Evolutionary conservation across 2,113 vertebrate genomes (phyloP).

Genomic region (Ardeotis arabs): DNA sequence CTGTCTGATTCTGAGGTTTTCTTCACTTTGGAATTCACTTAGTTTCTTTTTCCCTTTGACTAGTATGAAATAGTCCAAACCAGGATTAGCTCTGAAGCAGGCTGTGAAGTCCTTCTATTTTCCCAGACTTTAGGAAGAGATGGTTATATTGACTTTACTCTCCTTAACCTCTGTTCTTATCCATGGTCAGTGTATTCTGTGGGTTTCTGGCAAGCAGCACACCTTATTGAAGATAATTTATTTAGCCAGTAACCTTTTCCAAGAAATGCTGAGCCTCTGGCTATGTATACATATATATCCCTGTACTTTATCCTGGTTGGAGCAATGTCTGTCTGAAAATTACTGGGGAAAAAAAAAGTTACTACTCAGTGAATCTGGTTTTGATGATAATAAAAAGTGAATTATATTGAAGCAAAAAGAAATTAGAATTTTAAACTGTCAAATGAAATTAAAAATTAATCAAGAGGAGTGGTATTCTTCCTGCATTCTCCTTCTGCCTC

Average conservation of each 20-base stretch:
- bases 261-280: neutral
- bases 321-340: neutral
- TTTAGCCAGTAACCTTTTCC: neutral
- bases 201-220: neutral
- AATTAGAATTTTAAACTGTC: neutral
- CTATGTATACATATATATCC: neutral
- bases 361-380: neutral
- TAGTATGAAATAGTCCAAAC: neutral
- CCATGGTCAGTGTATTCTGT: neutral
- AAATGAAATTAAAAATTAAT: constrained; percentile 1
- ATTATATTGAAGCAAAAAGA: neutral
- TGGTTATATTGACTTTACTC: neutral
- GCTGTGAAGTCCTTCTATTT: neutral
- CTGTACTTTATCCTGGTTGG: neutral
- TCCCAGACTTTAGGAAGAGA: neutral
- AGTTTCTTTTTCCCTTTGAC: neutral
- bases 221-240: neutral
- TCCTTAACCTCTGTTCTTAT: neutral
- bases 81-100: neutral
- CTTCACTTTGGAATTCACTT: neutral
- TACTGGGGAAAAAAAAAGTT: neutral
- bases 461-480: neutral
- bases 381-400: neutral
- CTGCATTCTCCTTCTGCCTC: neutral
- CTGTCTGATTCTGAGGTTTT: neutral